Conservation (phyloP, 2,888 invertebrate species). For the Oscheius sp. region DNA sequence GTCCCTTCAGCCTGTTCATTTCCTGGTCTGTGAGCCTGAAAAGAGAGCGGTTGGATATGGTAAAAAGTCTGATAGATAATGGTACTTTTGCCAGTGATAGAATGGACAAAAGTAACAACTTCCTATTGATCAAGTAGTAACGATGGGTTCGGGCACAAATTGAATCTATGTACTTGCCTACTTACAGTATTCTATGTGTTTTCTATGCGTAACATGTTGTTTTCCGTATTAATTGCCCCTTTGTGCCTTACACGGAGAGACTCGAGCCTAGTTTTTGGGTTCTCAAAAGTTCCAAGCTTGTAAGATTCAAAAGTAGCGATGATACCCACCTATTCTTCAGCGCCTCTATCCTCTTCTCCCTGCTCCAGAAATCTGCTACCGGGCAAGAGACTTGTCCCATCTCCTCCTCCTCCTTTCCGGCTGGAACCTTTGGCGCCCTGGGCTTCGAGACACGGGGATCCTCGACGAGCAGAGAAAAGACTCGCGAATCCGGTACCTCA, state of each 20-base stretch:
- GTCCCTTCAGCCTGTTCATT: slow-evolving; percentile 39
- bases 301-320: not conserved
- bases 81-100: too few relatives aligned
- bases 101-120: too few relatives aligned
- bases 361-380: slow-evolving; percentile 8
- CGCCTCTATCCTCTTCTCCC: slow-evolving; percentile 16
- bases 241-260: too few relatives aligned
- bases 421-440: not conserved
- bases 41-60: not conserved
- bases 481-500: slow-evolving; percentile 49
- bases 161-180: too few relatives aligned
- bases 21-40: slow-evolving; percentile 35
- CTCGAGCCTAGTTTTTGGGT: too few relatives aligned
- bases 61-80: too few relatives aligned
- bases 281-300: not conserved
- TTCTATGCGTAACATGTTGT: too few relatives aligned
- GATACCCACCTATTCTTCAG: slow-evolving; percentile 22
- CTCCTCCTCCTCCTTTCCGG: not conserved
- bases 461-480: slow-evolving; percentile 59
- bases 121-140: too few relatives aligned
- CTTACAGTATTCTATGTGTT: too few relatives aligned
- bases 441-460: slow-evolving; percentile 48
- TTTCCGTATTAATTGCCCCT: too few relatives aligned
- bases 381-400: not conserved
- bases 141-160: too few relatives aligned